phyloP scores from a whole-genome alignment of 2,113 vertebrate genomes.

The Psephotus haematonotus region DNA sequence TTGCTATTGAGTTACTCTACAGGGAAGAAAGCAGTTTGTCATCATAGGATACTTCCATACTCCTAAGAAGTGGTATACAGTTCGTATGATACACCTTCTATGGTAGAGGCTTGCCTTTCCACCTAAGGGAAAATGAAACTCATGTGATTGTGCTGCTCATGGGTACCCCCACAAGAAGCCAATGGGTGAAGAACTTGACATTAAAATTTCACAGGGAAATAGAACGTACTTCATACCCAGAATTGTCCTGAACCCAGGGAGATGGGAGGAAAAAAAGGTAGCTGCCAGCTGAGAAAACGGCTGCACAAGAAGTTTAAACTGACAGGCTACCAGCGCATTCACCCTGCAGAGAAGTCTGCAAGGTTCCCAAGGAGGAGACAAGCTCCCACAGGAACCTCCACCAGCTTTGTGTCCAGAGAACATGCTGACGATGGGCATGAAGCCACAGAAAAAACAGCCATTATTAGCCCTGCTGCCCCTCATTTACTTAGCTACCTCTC shows the following conservation, averaged over 20 bases:
- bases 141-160: fast-evolving
- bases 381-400: not conserved
- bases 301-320: not conserved
- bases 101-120: not conserved
- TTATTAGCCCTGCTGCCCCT: not conserved
- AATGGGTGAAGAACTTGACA: fast-evolving
- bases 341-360: not conserved
- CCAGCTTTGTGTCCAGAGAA: not conserved
- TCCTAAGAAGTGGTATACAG: not conserved
- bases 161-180: not conserved
- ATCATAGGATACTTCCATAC: not conserved
- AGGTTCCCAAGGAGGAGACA: not conserved
- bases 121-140: not conserved
- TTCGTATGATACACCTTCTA: fast-evolving
- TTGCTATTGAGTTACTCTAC: not conserved
- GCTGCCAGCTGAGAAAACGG: not conserved
- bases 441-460: not conserved
- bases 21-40: not conserved
- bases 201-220: not conserved
- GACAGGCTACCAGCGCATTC: not conserved
- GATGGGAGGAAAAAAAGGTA: fast-evolving
- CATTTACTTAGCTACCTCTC: not conserved
- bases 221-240: not conserved
- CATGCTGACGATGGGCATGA: fast-evolving
- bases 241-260: fast-evolving